Base-by-base conservation (phyloP, 2,797 vertebrate genomes). In the Spinibarbus caldwelli region DNA sequence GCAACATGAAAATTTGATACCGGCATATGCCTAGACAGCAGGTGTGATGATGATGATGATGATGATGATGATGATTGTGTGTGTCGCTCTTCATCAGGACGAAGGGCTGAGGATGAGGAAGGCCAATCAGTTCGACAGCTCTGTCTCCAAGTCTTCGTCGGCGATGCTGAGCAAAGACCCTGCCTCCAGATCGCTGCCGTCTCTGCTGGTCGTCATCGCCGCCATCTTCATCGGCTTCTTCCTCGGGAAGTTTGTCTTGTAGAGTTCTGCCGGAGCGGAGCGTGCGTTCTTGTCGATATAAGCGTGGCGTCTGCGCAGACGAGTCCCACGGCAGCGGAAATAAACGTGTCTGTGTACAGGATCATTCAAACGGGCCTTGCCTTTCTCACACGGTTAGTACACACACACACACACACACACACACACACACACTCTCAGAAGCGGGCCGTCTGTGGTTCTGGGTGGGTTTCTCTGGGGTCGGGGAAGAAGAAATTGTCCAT, bases 181-280 rank as follows among this genome's bases (percentile, higher is more conserved):
- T 62, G 92, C 93, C 91, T 94, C 95, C 92, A 96, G 94, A 89
- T 94, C 96, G 90, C 95, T 97, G 88, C 96, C 96, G 89, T 97
- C 96, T 76, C 96, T 97, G 91, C 95, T 97, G 85, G 96, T 97
- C 89, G 95, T 97, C 87, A 97, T 97, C 91, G 96, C 97, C 91
- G 96, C 96, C 93, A 96, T 97, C 93, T 97, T 97, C 96, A 96
- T 97, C 90, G 97, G 97, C 92, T 96, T 97, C 96, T 97, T 97
- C 96, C 94, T 97, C 94, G 97, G 96, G 92, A 97, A 97, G 91
- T 97, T 97, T 92, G 96, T 97, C 94, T 96, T 97, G 95, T 97
- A 97, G 96, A 93, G 93, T 36, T 84, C 78, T 82, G 84, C 81
- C 85, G 85, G 84, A 59, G 86, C 71, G 10, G 86, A 82, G 77